Conservation (phyloP, 92 coral and sea anemone genomes). For the Porites divaricata region DNA sequence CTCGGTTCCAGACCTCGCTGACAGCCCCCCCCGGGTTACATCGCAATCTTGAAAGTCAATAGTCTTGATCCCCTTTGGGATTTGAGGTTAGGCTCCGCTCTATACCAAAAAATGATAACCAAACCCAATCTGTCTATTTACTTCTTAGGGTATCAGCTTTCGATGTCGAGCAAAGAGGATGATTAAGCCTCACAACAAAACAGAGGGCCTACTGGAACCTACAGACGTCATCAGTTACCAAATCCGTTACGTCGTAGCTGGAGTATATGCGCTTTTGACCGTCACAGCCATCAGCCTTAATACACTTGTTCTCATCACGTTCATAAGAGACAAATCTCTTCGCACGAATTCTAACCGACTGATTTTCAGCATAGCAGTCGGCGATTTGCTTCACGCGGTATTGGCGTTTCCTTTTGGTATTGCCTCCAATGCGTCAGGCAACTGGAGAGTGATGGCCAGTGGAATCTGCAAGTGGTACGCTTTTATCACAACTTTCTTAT, state of each 20-base stretch:
- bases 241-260: slow-evolving; percentile 6
- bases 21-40: too few relatives aligned
- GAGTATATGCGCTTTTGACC: slow-evolving; percentile 14
- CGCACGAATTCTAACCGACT: slow-evolving; percentile 32
- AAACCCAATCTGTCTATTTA: not conserved
- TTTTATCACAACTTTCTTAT: slow-evolving; percentile 41
- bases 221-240: slow-evolving; percentile 10
- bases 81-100: too few relatives aligned
- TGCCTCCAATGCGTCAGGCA: slow-evolving; percentile 4
- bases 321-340: slow-evolving; percentile 19
- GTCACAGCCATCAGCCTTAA: slow-evolving; percentile 26
- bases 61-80: too few relatives aligned
- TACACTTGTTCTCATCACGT: slow-evolving; percentile 23
- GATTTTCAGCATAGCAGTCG: slow-evolving; percentile 44
- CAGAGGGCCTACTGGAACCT: not conserved
- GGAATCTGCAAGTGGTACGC: slow-evolving; percentile 35
- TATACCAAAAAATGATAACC: not conserved
- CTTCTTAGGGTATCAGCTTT: not conserved
- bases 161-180: not conserved
- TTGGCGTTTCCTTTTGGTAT: slow-evolving; percentile 49
- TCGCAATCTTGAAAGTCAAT: too few relatives aligned
- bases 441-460: not conserved
- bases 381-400: slow-evolving; percentile 54
- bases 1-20: too few relatives aligned
- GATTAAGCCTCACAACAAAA: slow-evolving; percentile 1